Base-by-base conservation (phyloP, 1,140 invertebrate species). In the Ridgeia piscesae region DNA sequence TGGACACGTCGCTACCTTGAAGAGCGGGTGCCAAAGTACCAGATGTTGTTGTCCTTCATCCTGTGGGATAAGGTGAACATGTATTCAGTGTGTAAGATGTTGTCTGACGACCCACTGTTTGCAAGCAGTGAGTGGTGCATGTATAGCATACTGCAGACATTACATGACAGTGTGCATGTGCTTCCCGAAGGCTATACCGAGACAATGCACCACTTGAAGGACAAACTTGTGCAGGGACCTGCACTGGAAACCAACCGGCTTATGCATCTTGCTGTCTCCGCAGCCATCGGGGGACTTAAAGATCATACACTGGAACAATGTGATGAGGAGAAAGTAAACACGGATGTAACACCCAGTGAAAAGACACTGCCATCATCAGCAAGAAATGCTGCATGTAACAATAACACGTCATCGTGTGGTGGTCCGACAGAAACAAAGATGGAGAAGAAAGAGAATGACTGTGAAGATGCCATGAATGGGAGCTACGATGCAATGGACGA, bases 61-160 rank as follows among this genome's bases (percentile, higher is more conserved):
- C 77, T 33, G 31, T 90, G 95, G 35, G 42, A 91, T 11, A 89
- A 93, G 35, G 92, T 95, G 33, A 35, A 58, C 31, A 92, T 92
- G 33, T 48, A 89, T 27, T 94, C 92, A n/a, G 91, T 95, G 9
- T 94, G 94, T 77, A 92, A 94, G n/a, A 88, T 95, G 35, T 91
- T 95, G n/a, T 96, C 42, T 95, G 96, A 91, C 96, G 96, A 96
- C 95, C 95, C 89, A 94, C 94, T 91, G 94, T 96, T 93, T 96
- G 96, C 93, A 95, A 96, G 96, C 89, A 97, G 96, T 93, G 96
- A 97, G 94, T 94, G 95, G 50, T 97, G 96, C 93, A 91, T 97
- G 14, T 96, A 96, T 94, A 96, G 97, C 92, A 94, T 97, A 92
- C 94, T 97, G 34, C 96, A 97, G 93, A 96, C 96, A 93, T 95